Evolutionary conservation across 1,140 invertebrate species (phyloP).

Genomic region (Caenorhabditis remanei): DNA sequence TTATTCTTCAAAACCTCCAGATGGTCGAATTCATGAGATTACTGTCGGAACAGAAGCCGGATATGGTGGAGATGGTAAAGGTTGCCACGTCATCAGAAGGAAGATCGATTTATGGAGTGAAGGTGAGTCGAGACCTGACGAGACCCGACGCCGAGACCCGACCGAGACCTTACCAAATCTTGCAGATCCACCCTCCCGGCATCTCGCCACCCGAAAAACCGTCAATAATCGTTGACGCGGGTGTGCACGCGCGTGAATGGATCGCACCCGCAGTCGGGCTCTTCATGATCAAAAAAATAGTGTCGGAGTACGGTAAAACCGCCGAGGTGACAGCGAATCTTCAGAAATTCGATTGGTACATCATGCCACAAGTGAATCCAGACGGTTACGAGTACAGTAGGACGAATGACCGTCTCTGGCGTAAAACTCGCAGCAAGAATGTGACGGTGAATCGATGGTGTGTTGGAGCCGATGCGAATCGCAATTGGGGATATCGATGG

Average conservation of each 20-base stretch:
- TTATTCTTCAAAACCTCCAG: constrained; percentile 58
- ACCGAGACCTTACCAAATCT: not conserved
- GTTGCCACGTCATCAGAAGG: constrained; percentile 73
- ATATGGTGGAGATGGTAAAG: constrained; percentile 70
- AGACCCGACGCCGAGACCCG: too few species aligned
- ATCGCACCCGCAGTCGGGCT: constrained; percentile 78
- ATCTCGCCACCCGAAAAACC: constrained; percentile 63
- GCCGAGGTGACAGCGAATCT: constrained; percentile 80
- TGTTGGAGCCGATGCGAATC: constrained; percentile 79
- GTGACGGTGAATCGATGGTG: constrained; percentile 76
- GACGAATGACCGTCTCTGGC: constrained; percentile 78
- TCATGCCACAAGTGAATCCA: constrained; percentile 80
- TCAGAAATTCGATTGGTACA: constrained; percentile 86
- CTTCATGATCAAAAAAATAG: constrained; percentile 77
- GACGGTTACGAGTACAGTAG: constrained; percentile 79
- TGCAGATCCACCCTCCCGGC: constrained; percentile 52
- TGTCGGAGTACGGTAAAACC: constrained; percentile 66
- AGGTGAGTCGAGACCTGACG: constrained; percentile 58
- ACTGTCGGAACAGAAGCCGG: constrained; percentile 64
- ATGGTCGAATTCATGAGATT: constrained; percentile 71
- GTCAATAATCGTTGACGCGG: constrained; percentile 78
- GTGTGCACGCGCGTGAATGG: constrained; percentile 79
- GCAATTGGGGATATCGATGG: constrained; percentile 79
- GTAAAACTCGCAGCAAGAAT: constrained; percentile 78
- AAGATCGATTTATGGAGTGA: constrained; percentile 69